These are phyloP conservation scores for Drosophila neutralis DNA, from an alignment of 2,888 invertebrate species.

Conservation along the genomic window DNA sequence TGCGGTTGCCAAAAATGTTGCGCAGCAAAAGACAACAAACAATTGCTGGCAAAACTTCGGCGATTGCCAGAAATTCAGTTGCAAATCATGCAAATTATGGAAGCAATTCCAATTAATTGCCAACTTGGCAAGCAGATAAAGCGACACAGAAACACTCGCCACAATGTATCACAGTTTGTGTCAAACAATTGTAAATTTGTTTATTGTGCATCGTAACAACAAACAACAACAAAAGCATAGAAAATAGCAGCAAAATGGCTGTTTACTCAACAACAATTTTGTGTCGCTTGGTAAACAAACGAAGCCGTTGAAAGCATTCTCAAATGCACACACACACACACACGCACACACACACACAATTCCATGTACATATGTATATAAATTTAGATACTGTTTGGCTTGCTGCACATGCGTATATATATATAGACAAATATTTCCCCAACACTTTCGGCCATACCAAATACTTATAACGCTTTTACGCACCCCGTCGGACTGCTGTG, in stretches of 20 bases:
- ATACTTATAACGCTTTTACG: conserved; percentile 53
- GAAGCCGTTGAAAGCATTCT: conserved; percentile 47
- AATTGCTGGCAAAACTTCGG: conserved; percentile 21
- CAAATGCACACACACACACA: conserved; percentile 29
- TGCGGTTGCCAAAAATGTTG: conserved; percentile 26
- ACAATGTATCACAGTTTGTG: conserved; percentile 75
- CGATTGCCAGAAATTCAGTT: conserved; percentile 22
- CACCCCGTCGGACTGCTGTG: conserved; percentile 28
- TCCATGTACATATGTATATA: conserved; percentile 14
- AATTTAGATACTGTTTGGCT: conserved; percentile 6
- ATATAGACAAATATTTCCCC: neutral
- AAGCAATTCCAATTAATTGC: conserved; percentile 55
- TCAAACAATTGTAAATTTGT: conserved; percentile 79
- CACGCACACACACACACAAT: conserved; percentile 1
- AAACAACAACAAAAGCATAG: conserved; percentile 22
- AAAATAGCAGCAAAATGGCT: conserved; percentile 69
- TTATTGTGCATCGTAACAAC: conserved; percentile 58
- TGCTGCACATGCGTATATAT: neutral
- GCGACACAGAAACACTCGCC: conserved; percentile 15
- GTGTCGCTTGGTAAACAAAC: conserved; percentile 77
- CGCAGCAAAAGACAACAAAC: conserved; percentile 50
- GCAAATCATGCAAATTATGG: conserved; percentile 30
- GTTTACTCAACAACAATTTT: conserved; percentile 74
- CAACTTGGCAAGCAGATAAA: conserved; percentile 17
- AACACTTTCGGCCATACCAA: conserved; percentile 40